These are phyloP conservation scores for Microcebus murinus DNA, from an alignment of 2,113 vertebrate species.

Conservation along the genomic window DNA sequence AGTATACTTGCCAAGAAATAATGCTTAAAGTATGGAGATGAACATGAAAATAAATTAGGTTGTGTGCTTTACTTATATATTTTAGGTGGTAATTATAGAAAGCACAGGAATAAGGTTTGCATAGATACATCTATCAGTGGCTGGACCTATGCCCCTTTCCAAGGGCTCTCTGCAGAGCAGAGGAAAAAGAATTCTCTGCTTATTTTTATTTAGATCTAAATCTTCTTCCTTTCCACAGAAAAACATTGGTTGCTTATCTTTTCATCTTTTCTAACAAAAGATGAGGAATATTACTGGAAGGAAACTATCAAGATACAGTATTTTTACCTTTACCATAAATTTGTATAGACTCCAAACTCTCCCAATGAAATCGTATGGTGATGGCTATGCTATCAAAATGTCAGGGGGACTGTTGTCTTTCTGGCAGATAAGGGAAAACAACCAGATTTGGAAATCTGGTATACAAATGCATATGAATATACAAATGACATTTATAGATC, in stretches of 20 bases:
- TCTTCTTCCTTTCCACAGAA: background rate
- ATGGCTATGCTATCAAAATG: background rate
- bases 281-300: background rate
- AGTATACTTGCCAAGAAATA: constrained; percentile 37
- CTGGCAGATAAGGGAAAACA: constrained; percentile 12
- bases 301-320: background rate
- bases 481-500: constrained; percentile 40
- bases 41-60: constrained; percentile 29
- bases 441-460: constrained; percentile 10
- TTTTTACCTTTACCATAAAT: constrained; percentile 6
- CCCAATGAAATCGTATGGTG: background rate
- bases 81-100: constrained; percentile 48
- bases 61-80: constrained; percentile 1
- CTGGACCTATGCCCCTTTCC: background rate
- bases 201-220: constrained; percentile 38
- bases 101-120: constrained; percentile 39
- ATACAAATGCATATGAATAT: constrained; percentile 2
- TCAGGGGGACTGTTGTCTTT: background rate
- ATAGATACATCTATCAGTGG: background rate
- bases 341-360: background rate
- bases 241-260: background rate
- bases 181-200: background rate
- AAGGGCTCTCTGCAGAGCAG: background rate
- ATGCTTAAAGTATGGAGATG: constrained; percentile 25
- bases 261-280: constrained; percentile 22